Percentiles rank a stretch among this genome's conserved stretches.
phyloP scores from a whole-genome alignment of 2,888 invertebrate species.

The Meteorus colon region DNA sequence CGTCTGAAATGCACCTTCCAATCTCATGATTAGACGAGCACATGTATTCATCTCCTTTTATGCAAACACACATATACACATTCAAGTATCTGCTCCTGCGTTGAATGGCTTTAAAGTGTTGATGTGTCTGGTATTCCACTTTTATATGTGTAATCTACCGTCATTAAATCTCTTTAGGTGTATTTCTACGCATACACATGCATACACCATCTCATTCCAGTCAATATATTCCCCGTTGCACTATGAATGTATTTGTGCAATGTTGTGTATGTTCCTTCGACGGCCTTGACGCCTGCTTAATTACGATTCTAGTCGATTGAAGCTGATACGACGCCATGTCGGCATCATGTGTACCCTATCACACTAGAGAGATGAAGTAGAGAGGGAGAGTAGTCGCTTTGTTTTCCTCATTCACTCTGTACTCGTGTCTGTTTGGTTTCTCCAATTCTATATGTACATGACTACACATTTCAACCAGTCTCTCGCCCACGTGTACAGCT shows the following conservation, averaged over 20 bases:
- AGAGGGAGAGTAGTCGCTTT: background rate
- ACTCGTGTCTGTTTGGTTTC: constrained; percentile 15
- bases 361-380: background rate
- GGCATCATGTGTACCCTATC: background rate
- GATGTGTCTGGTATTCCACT: constrained; percentile 3
- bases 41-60: background rate
- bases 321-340: constrained; percentile 8
- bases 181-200: background rate
- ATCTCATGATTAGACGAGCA: constrained; percentile 6
- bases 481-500: constrained; percentile 3
- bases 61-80: background rate
- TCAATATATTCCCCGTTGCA: background rate
- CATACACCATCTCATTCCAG: background rate
- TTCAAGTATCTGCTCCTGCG: background rate
- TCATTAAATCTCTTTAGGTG: background rate
- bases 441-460: constrained; percentile 3
- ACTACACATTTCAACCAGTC: background rate
- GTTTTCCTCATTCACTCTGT: constrained; percentile 8
- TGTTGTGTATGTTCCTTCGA: constrained; percentile 3
- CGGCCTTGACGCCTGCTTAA: constrained; percentile 19
- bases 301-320: constrained; percentile 22
- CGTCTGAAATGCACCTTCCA: background rate
- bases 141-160: background rate
- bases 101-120: background rate
- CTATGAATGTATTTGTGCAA: background rate